Conservation (phyloP, 2,113 vertebrate species). For the Ifrita kowaldi region DNA sequence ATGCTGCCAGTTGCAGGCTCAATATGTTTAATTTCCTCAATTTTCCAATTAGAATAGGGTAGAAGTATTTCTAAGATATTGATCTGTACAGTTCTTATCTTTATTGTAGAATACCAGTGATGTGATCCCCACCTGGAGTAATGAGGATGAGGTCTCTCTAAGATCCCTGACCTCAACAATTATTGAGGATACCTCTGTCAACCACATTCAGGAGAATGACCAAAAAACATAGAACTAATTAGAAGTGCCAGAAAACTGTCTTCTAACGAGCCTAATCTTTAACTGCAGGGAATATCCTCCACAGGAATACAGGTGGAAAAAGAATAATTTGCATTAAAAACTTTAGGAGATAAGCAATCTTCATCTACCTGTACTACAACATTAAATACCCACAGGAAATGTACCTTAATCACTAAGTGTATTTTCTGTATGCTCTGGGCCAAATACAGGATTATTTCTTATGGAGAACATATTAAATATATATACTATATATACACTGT, state of each 20-base stretch:
- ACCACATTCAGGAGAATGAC: neutral
- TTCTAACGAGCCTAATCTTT: neutral
- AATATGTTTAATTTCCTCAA: neutral
- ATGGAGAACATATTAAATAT: neutral
- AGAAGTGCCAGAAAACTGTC: neutral
- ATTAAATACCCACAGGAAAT: neutral
- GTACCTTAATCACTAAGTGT: neutral
- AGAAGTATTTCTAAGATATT: neutral
- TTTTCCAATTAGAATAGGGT: neutral
- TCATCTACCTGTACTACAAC: fast-evolving
- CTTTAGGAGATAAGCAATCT: neutral
- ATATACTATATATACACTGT: no score
- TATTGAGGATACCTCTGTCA: neutral
- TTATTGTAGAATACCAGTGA: neutral
- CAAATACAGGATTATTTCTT: neutral
- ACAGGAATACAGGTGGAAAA: neutral
- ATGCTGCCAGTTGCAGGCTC: neutral
- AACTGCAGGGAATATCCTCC: neutral
- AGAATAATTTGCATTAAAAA: neutral
- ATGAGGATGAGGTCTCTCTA: neutral
- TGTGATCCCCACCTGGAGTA: neutral
- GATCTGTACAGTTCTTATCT: neutral
- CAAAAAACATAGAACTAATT: neutral
- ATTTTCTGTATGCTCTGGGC: neutral
- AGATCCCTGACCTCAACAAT: neutral